Base-by-base conservation (phyloP, 2,888 invertebrate species). In the Omphaloscelis lunosa region DNA sequence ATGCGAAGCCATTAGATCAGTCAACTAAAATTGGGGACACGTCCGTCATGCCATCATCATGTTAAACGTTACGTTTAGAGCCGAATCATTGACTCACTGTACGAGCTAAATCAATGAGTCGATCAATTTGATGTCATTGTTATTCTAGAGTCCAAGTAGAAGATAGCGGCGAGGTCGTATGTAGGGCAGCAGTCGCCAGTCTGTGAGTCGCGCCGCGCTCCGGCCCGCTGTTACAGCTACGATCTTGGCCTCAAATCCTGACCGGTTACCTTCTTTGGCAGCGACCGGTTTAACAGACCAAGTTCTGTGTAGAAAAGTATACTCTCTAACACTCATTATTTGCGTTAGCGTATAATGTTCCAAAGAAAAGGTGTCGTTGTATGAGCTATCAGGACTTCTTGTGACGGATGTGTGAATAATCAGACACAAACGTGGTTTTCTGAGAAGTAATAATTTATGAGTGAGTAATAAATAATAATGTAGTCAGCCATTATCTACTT, bases 231-330 rank as follows among this genome's bases (percentile, higher is more conserved):
- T 86, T 85, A 86, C 88, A 88, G 86, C 89, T 89, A 90, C 92
- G 93, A 91, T 93, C 93, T 94, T 94, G 95, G 94, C 95, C 96
- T 94, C 94, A 94, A 94, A 94, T 92, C 90, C 91, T 90, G 93
- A 94, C 93, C 95, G 94, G 95, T 94, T 95, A 89, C 96, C 96
- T 94, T 96, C 94, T 96, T 95, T 94, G 96, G 93, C 84, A 89
- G 89, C 91, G 93, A 96, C 96, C 96, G 96, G 96, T 96, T 96
- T 93, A 89, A 89, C 89, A 91, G 92, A 93, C 92, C 92, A 92
- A 90, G 90, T 89, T 90, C 90, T 91, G 91, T 90, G 89, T 90
- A 91, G 91, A 93, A 93, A 93, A 92, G 90, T 93, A 92, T 91
- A 93, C 90, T 93, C 91, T 92, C 90, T 92, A 90, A 90, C 86